These are phyloP conservation scores for Lithophane semibrunnea DNA, from an alignment of 2,888 invertebrate species.

Conservation along the genomic window DNA sequence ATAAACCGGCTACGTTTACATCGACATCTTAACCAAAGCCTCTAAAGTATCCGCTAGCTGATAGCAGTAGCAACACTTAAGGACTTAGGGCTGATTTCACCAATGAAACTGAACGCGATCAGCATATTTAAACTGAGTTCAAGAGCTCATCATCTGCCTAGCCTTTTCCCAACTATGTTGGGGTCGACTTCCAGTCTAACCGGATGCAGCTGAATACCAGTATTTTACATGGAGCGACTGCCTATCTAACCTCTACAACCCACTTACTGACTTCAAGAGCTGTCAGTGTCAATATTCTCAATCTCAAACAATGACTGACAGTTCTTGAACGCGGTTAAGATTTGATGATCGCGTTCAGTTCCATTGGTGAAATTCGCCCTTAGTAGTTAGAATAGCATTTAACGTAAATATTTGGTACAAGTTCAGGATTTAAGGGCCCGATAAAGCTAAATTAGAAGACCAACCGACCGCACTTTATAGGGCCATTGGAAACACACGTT, in stretches of 20 bases:
- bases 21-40: constrained; percentile 26
- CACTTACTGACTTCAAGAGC: background rate
- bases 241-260: too few relatives aligned
- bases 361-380: background rate
- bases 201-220: too few relatives aligned
- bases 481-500: constrained; percentile 68
- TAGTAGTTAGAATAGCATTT: constrained; percentile 25
- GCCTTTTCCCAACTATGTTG: too few relatives aligned
- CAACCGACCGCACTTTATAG: constrained; percentile 73
- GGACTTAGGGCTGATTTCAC: constrained; percentile 28
- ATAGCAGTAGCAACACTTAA: constrained; percentile 35
- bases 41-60: constrained; percentile 28
- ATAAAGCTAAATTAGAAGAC: constrained; percentile 73
- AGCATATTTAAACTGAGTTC: background rate
- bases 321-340: background rate
- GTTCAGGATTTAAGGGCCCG: constrained; percentile 70
- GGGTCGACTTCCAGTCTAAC: too few relatives aligned
- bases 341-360: background rate
- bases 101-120: background rate
- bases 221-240: too few relatives aligned
- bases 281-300: background rate
- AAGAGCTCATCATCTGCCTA: background rate
- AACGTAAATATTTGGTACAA: constrained; percentile 72
- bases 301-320: background rate
- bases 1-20: background rate